Base-by-base conservation (phyloP, 2,888 invertebrate genomes). In the Thecocarcelia acutangulata region DNA sequence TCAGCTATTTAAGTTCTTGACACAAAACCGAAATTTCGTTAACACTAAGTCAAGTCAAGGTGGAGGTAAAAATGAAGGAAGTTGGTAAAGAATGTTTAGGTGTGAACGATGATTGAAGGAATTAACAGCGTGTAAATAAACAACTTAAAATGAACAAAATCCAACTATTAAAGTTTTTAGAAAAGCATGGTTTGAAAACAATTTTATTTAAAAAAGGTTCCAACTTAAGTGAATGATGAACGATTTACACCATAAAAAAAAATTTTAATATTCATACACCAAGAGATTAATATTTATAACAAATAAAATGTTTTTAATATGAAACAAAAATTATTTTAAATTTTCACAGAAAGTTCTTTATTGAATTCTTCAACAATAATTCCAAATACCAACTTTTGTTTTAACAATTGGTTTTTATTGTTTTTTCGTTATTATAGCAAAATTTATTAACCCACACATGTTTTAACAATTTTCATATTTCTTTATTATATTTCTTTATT, bases 401-500 rank as follows among this genome's bases (percentile, higher is more conserved):
- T 48, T 37, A 13, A 40, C 52, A 64, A 64, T 37, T 33, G 58
- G 37, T 19, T 64, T 44, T n/a, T 40, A 52, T 70, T 59, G 21
- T 76, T 76, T 59, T 44, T 5, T 33, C 9, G 9, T 33, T 8
- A 33, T 33, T 33, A 33, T 33, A 1, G 33, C 33, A 33, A 52
- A 79, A 73, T 79, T 73, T 79, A 79, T 73, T 73, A 79, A 79
- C 72, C 72, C 58, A 19, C 6, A 48, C 52, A 73, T 61, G 59
- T 52, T 73, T 77, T 56, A 66, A 17, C n/a, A 48, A 50, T 80
- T 56, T 83, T 72, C 64, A 74, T 68, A 52, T 68, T 61, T 72
- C 80, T 40, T 83, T 84, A 83, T 70, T 77, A 46, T 46, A 15
- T 6, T 77, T 83, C 24, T 21, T 73, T 68, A 15, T 1, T 77